Evolutionary conservation across 1,140 invertebrate genomes (phyloP).

Genomic region (Acromyrmex heyeri): DNA sequence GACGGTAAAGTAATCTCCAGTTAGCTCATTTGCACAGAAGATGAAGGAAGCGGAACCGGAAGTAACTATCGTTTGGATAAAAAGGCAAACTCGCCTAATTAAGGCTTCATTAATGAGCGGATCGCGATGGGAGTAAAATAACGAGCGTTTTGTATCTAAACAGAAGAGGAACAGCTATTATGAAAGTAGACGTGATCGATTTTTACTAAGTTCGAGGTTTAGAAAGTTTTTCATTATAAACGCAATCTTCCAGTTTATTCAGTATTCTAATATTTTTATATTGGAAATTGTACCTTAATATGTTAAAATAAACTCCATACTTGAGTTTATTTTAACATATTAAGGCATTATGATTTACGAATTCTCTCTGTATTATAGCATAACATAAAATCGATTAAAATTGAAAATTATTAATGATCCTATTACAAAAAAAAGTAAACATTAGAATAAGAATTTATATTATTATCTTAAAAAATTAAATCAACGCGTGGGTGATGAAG

Average conservation of each 20-base stretch:
- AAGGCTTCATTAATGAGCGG: constrained; percentile 74
- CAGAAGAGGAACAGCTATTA: constrained; percentile 5
- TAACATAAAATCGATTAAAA: constrained; percentile 6
- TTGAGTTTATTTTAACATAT: not conserved
- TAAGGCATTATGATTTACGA: not conserved
- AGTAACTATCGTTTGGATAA: constrained; percentile 75
- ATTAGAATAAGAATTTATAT: not conserved
- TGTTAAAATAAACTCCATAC: no score
- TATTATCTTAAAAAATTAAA: constrained; percentile 3
- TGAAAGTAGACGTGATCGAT: constrained; percentile 28
- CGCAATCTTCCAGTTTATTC: not conserved
- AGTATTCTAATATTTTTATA: not conserved
- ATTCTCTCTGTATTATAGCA: not conserved
- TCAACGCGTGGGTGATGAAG: not conserved
- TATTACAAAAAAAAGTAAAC: not conserved
- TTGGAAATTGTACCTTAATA: not conserved
- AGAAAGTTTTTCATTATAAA: constrained; percentile 7
- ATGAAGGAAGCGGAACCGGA: constrained; percentile 77
- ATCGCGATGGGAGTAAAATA: constrained; percentile 42
- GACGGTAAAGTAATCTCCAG: constrained; percentile 43
- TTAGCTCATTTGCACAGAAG: constrained; percentile 68
- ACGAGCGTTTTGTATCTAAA: constrained; percentile 60
- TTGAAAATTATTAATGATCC: not conserved
- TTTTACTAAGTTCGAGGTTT: constrained; percentile 4
- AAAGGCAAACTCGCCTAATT: constrained; percentile 71